Percentiles rank a stretch among this genome's conserved stretches.
These are phyloP conservation scores for Amphilophus citrinellus DNA, from an alignment of 2,113 vertebrate species.

Conservation along the genomic window DNA sequence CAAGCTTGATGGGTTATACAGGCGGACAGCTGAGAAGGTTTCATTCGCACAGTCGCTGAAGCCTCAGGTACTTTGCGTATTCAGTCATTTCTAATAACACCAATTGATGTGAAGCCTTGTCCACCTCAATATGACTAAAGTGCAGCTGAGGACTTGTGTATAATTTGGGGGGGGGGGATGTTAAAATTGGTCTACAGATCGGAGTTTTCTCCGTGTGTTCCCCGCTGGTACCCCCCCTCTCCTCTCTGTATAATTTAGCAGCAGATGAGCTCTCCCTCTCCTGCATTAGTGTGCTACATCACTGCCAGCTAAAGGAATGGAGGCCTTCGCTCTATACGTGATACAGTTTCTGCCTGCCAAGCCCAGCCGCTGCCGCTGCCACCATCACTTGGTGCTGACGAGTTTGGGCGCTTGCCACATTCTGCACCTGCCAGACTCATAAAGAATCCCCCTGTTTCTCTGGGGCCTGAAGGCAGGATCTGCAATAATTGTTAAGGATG, in stretches of 20 bases:
- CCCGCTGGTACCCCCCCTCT: slow-evolving; percentile 4
- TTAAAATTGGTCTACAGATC: slow-evolving; percentile 49
- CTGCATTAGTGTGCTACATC: slow-evolving; percentile 54
- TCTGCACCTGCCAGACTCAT: slow-evolving; percentile 77
- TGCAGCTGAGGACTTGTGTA: slow-evolving; percentile 45
- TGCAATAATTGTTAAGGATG: slow-evolving; percentile 74
- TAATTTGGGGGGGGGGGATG: slow-evolving; percentile 1
- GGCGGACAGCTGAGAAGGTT: slow-evolving; percentile 37
- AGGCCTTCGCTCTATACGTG: slow-evolving; percentile 56
- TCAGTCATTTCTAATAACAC: slow-evolving; percentile 51
- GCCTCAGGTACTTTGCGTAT: slow-evolving; percentile 40
- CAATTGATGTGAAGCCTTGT: slow-evolving; percentile 52
- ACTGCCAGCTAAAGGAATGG: slow-evolving; percentile 60
- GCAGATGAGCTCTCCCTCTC: slow-evolving; percentile 55
- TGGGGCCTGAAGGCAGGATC: slow-evolving; percentile 62
- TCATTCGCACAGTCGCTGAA: slow-evolving; percentile 27
- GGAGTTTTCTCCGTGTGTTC: slow-evolving; percentile 12
- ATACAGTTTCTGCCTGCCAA: slow-evolving; percentile 71
- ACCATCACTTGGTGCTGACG: slow-evolving; percentile 53
- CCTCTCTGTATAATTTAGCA: slow-evolving; percentile 59
- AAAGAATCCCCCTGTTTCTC: slow-evolving; percentile 74
- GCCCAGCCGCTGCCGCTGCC: slow-evolving; percentile 40
- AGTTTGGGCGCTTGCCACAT: slow-evolving; percentile 68
- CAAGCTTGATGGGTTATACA: slow-evolving; percentile 26
- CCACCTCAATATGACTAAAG: slow-evolving; percentile 42